Evolutionary conservation across 2,888 invertebrate species (phyloP), one percentile per base, ranked within the genome.

Genomic region (Xestia xanthographa): DNA sequence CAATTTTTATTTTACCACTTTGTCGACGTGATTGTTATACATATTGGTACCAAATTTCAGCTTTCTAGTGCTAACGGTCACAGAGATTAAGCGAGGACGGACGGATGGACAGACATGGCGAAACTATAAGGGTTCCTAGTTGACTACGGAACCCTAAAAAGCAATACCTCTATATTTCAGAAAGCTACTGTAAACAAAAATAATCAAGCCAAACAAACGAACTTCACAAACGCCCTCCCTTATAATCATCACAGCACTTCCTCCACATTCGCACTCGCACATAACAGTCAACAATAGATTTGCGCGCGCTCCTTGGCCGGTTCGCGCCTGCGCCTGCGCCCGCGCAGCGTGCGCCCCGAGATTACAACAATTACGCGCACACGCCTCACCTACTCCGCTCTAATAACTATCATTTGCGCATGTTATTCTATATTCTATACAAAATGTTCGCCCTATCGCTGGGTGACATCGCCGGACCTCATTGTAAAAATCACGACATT

Each of bases 371-470:
- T 96, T 96, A 96, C 92, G 92, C 85, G 91, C 90, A 94, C 95
- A 94, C 95, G 95, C 92, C 92, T 90, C 93, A 89, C 93, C 93
- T 92, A 90, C 92, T 88, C 89, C 91, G 88, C 91, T 90, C 91
- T 96, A 96, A 96, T 95, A 94, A 96, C 96, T 96, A 94, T 96
- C 93, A 96, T 96, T 96, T 96, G 94, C 95, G 90, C 94, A 92
- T 95, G 95, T 95, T 95, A 95, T 95, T 95, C 94, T 95, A 94
- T 95, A 94, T 94, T 92, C 94, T 89, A 92, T 92, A 93, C 93
- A 94, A 95, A 95, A 94, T 91, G 92, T 88, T 91, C 91, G 90
- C 92, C 89, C 91, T 95, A 94, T 95, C 93, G 92, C 78, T 75
- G 73, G 86, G 90, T 92, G 92, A 95, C 94, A 95, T 94, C 93